Conservation (phyloP, 2,113 vertebrate species). For the Clarias batrachus region DNA sequence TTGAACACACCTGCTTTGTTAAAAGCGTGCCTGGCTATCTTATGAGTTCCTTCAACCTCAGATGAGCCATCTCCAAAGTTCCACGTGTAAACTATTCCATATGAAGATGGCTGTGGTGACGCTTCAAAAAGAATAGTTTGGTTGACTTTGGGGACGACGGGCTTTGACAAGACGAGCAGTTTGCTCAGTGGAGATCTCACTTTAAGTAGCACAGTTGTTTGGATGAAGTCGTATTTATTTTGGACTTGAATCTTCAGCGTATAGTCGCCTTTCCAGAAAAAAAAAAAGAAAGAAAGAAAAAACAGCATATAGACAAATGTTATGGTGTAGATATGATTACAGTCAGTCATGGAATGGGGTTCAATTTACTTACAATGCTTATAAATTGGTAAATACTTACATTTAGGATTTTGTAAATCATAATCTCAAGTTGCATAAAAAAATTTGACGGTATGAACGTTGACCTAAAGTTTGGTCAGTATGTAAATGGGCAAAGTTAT, state of each 20-base stretch:
- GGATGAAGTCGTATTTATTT: slow-evolving; percentile 58
- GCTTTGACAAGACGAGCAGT: slow-evolving; percentile 59
- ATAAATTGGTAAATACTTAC: no score
- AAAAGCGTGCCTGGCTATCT: slow-evolving; percentile 58
- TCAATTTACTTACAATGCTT: no score
- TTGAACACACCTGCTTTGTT: slow-evolving; percentile 64
- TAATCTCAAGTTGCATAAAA: neutral
- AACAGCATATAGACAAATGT: neutral
- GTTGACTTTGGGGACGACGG: slow-evolving; percentile 50
- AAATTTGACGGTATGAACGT: neutral
- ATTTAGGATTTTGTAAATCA: neutral
- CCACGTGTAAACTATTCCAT: slow-evolving; percentile 64
- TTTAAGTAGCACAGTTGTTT: slow-evolving; percentile 53
- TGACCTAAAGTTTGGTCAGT: neutral
- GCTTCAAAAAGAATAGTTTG: slow-evolving; percentile 63
- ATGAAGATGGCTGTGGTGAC: slow-evolving; percentile 54
- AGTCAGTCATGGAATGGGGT: neutral
- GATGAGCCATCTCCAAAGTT: slow-evolving; percentile 67
- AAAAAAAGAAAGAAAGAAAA: slow-evolving; percentile 1
- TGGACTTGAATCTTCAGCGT: slow-evolving; percentile 63
- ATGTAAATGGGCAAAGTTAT: neutral
- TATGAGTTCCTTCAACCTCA: slow-evolving; percentile 40
- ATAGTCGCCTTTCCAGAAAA: slow-evolving; percentile 64
- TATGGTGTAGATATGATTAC: neutral
- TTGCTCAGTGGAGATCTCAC: slow-evolving; percentile 58